These are phyloP conservation scores for Danio tinwini DNA, from an alignment of 2,797 vertebrate genomes.

Conservation along the genomic window DNA sequence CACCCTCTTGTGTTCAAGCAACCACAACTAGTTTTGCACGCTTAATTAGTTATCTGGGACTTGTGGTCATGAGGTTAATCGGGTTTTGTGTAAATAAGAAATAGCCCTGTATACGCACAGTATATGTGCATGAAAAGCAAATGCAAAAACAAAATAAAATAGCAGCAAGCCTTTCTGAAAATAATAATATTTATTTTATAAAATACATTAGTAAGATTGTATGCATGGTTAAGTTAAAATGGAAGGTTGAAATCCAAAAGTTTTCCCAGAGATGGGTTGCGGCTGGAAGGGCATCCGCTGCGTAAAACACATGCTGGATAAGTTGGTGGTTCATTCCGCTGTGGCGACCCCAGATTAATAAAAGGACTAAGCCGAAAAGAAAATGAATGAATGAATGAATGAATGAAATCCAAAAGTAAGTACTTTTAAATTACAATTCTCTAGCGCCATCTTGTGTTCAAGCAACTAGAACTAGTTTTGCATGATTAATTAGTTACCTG, in stretches of 20 bases:
- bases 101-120: neutral
- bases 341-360: no score
- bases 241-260: neutral
- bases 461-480: constrained; percentile 34
- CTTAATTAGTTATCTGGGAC: neutral
- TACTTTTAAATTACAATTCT: neutral
- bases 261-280: no score
- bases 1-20: constrained; percentile 80
- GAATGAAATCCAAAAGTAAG: neutral
- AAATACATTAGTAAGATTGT: neutral
- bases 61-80: no score
- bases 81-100: neutral
- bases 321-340: no score
- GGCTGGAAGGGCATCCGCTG: no score
- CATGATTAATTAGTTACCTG: neutral
- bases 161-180: neutral
- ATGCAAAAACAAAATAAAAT: neutral
- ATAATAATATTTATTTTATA: neutral
- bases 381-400: no score
- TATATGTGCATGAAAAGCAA: neutral
- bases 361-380: no score
- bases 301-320: no score
- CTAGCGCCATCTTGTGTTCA: constrained; percentile 80
- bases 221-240: no score
- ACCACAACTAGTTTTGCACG: constrained; percentile 28